Evolutionary conservation across 37 sponge, comb jelly and placozoan species (phyloP), one percentile per base, ranked within the genome.

Genomic region (Eunapius fragilis): DNA sequence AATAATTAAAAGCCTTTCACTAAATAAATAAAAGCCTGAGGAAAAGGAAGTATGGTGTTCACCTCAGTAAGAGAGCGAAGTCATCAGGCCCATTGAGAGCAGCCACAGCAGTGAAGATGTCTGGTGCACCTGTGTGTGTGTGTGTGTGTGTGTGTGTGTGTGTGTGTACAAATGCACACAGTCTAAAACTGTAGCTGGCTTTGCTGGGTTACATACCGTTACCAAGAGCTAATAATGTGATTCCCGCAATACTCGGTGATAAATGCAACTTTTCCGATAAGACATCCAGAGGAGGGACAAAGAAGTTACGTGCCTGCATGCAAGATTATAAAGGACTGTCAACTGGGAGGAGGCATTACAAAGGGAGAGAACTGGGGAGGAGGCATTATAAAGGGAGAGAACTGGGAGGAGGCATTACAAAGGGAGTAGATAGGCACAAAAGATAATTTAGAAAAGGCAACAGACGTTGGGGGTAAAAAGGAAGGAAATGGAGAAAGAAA

Each of bases 161-260:
- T 31, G 33, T 31, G 31, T 34, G 74, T 73, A 17, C 25, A 37
- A 2, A 27, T 13, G 2, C 17, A 23, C 79, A 78, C 14, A 14
- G 5, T 14, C 79, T 23, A 47, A 78, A 1, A 38, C 79, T 2
- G 41, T 28, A 78, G 70, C 58, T 49, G 69, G 31, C 12, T 25
- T 19, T 7, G 19, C 38, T 37, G 37, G 17, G 78, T 41, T 23
- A 32, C 34, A 24, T 49, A 91, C 93, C 96, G 77, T 95, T 95
- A 19, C 96, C 96, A 78, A 95, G 70, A 37, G 96, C 96, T 41
- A 95, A 78, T 24, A 95, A 76, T 41, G 96, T 95, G 67, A 95
- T 95, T 25, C 96, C 96, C 70, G 93, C 93, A 41, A 95, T 92
- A 77, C 90, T 86, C 2, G 90, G 91, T 24, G 96, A 89, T 33